These are phyloP conservation scores for Cettia cetti DNA, from an alignment of 2,113 vertebrate genomes.

Conservation along the genomic window DNA sequence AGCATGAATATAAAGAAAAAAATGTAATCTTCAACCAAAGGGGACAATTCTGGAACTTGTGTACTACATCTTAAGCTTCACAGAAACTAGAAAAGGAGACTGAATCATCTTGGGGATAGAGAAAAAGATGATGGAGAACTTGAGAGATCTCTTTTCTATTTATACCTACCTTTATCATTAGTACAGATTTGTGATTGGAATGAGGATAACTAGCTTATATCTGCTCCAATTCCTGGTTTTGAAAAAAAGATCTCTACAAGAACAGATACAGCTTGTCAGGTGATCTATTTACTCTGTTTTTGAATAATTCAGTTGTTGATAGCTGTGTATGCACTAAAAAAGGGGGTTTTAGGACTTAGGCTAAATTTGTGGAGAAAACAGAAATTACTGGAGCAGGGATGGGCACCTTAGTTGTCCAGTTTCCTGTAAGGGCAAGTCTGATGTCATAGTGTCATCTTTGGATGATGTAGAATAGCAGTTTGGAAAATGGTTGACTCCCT, in stretches of 20 bases:
- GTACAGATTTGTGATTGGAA: background rate
- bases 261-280: background rate
- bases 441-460: background rate
- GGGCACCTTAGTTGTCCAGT: background rate
- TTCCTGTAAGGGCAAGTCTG: background rate
- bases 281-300: background rate
- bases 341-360: background rate
- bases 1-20: background rate
- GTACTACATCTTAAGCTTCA: background rate
- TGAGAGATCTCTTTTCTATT: background rate
- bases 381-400: background rate
- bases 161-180: background rate
- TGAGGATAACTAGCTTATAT: background rate
- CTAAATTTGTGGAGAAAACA: background rate
- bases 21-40: background rate
- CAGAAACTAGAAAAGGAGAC: constrained; percentile 42
- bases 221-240: background rate
- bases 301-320: background rate
- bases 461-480: background rate
- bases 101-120: background rate
- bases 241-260: background rate
- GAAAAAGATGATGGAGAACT: constrained; percentile 72
- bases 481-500: background rate
- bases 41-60: background rate
- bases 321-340: background rate